Conservation (phyloP, 53 echinoderm and acorn worm species). For the Apostichopus leukothele region DNA sequence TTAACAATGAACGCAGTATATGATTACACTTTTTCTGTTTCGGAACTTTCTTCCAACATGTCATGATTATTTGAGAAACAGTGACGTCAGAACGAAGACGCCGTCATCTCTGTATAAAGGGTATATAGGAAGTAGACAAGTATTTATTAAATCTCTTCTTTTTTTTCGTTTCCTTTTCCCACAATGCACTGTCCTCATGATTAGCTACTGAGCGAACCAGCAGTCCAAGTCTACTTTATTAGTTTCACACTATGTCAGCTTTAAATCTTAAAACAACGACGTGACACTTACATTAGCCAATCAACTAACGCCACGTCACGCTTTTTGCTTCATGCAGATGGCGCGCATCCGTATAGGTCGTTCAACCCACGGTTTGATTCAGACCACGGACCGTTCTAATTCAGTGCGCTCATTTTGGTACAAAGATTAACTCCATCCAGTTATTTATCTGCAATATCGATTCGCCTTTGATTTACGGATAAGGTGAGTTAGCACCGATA, state of each 20-base stretch:
- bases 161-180: background rate
- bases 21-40: too few relatives aligned
- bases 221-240: background rate
- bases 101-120: too few relatives aligned
- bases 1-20: too few relatives aligned
- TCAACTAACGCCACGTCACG: background rate
- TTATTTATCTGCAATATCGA: slow-evolving; percentile 44
- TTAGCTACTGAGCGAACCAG: background rate
- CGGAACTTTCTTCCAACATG: too few relatives aligned
- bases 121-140: too few relatives aligned
- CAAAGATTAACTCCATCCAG: slow-evolving; percentile 25
- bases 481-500: slow-evolving; percentile 8
- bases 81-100: too few relatives aligned
- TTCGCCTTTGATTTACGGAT: slow-evolving; percentile 20
- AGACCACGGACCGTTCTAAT: background rate
- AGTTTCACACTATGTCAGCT: background rate
- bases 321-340: background rate
- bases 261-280: background rate
- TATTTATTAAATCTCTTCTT: background rate
- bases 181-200: background rate
- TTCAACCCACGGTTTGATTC: slow-evolving; percentile 21
- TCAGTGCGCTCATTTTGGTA: slow-evolving; percentile 37
- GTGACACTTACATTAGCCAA: background rate
- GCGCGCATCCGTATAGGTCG: background rate
- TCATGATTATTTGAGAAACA: too few relatives aligned